Percentiles rank a stretch among this genome's conserved stretches.
phyloP scores from a whole-genome alignment of 2,797 vertebrate genomes.

The Natrix natrix region DNA sequence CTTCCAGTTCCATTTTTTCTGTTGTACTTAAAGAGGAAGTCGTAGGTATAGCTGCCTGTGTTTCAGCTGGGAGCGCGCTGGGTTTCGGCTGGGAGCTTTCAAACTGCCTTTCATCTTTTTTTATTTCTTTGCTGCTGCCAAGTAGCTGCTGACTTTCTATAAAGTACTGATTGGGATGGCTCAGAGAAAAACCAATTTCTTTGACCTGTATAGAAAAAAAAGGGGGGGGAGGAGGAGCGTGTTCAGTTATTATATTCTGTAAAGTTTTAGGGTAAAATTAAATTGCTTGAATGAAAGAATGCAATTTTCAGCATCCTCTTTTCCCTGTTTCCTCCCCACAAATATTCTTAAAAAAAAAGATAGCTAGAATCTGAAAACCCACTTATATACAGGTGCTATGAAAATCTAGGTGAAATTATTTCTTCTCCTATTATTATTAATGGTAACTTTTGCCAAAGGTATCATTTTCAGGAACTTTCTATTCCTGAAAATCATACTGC shows the following conservation, averaged over 20 bases:
- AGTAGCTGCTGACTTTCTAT: conserved; percentile 88
- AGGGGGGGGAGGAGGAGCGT: background rate
- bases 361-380: background rate
- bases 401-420: background rate
- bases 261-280: background rate
- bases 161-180: conserved; percentile 98
- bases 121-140: conserved; percentile 79
- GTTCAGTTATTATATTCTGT: conserved; percentile 3
- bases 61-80: conserved; percentile 60
- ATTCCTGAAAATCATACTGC: background rate
- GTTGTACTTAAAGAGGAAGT: conserved; percentile 43
- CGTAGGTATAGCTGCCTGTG: conserved; percentile 40
- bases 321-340: background rate
- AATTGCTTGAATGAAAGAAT: background rate
- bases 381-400: background rate
- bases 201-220: conserved; percentile 76
- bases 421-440: background rate
- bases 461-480: background rate
- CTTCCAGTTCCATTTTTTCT: conserved; percentile 72
- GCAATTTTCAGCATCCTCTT: background rate
- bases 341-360: background rate
- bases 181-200: conserved; percentile 89
- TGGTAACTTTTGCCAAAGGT: background rate
- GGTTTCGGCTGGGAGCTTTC: conserved; percentile 64
- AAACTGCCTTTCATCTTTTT: conserved; percentile 70